These are phyloP conservation scores for Drosophila recens DNA, from an alignment of 2,888 invertebrate species.

Conservation along the genomic window DNA sequence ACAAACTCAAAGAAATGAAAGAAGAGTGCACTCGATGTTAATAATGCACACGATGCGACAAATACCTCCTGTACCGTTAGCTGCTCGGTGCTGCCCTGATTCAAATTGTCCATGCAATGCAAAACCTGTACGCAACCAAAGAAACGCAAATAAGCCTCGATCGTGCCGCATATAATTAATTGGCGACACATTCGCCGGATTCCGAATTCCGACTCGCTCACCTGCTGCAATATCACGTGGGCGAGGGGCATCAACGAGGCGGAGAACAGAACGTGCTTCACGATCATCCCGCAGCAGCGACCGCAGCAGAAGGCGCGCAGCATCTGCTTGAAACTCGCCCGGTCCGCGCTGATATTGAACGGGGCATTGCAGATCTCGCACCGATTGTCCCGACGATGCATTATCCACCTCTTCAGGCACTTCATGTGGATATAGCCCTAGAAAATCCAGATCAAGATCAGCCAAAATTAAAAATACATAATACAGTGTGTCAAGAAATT, in stretches of 20 bases:
- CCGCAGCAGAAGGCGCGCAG: slow-evolving; percentile 77
- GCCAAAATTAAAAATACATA: too few species aligned
- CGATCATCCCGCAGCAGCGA: slow-evolving; percentile 80
- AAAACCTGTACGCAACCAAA: slow-evolving; percentile 73
- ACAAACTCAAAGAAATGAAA: slow-evolving; percentile 83
- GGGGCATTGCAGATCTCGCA: slow-evolving; percentile 82
- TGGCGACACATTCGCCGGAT: slow-evolving; percentile 8
- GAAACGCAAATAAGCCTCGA: slow-evolving; percentile 52
- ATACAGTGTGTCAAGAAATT: too few species aligned
- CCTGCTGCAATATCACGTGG: slow-evolving; percentile 81
- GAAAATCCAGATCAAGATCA: background rate
- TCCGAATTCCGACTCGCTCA: slow-evolving; percentile 36
- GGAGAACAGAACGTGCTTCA: slow-evolving; percentile 79
- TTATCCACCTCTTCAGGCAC: slow-evolving; percentile 83
- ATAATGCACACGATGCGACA: slow-evolving; percentile 71
- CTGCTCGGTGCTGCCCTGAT: slow-evolving; percentile 71
- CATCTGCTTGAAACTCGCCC: slow-evolving; percentile 71
- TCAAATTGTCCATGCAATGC: slow-evolving; percentile 82
- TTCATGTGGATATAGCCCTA: slow-evolving; percentile 83
- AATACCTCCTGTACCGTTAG: slow-evolving; percentile 72
- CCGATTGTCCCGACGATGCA: slow-evolving; percentile 75
- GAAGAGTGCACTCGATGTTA: slow-evolving; percentile 83
- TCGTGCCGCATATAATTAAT: slow-evolving; percentile 1
- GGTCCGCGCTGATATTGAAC: slow-evolving; percentile 73
- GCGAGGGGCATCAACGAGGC: slow-evolving; percentile 81